These are phyloP conservation scores for Amorpha juglandis DNA, from an alignment of 2,888 invertebrate species.

Conservation along the genomic window DNA sequence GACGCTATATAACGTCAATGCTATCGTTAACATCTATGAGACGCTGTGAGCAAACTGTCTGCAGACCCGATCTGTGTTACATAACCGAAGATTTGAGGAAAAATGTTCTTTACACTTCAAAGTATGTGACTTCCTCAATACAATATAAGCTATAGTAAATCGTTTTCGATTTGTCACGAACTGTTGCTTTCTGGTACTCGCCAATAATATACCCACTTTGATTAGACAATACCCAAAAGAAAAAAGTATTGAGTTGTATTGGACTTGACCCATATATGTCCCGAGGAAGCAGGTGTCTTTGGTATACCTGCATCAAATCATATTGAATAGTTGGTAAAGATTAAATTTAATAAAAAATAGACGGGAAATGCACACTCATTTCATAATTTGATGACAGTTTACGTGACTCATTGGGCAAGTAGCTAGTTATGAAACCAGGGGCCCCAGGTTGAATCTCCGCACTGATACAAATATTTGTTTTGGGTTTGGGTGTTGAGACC, in stretches of 20 bases:
- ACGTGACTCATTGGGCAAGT: too few species aligned
- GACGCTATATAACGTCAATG: slow-evolving; percentile 7
- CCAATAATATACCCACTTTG: neutral
- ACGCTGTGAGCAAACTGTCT: slow-evolving; percentile 17
- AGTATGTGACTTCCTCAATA: slow-evolving; percentile 20
- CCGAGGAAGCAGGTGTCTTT: slow-evolving; percentile 15
- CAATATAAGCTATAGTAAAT: slow-evolving; percentile 1
- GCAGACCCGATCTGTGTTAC: slow-evolving; percentile 17
- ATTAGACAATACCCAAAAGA: neutral
- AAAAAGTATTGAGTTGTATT: neutral
- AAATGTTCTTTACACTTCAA: slow-evolving; percentile 8
- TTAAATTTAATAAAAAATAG: neutral
- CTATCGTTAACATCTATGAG: slow-evolving; percentile 13
- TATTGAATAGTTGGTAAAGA: too few species aligned
- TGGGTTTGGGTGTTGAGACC: too few species aligned
- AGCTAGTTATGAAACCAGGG: too few species aligned
- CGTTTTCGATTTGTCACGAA: neutral
- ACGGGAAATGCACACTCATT: too few species aligned
- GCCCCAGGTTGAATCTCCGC: too few species aligned
- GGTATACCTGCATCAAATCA: neutral
- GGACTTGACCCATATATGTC: neutral
- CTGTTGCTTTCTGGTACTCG: neutral
- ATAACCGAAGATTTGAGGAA: slow-evolving; percentile 19
- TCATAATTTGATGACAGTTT: too few species aligned
- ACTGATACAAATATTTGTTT: too few species aligned